phyloP scores from a whole-genome alignment of 2,113 vertebrate species.

The Phycodurus eques region DNA sequence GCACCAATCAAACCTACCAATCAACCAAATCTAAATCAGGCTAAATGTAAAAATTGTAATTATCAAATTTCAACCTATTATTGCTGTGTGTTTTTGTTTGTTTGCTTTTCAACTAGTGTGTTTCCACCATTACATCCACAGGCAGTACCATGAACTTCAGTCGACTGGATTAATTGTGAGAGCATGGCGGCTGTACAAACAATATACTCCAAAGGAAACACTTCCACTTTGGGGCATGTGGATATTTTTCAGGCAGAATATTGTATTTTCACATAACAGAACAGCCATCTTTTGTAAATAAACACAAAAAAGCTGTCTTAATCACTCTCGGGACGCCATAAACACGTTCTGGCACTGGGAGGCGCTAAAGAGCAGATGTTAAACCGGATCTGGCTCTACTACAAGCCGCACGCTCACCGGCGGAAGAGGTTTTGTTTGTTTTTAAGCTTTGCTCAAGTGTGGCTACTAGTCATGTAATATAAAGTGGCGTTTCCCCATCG shows the following conservation, averaged over 20 bases:
- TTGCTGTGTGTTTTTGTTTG: no score
- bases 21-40: no score
- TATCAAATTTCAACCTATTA: no score
- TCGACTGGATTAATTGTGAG: no score
- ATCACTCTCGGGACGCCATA: background rate
- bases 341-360: conserved; percentile 22
- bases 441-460: conserved; percentile 20
- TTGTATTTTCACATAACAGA: background rate
- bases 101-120: no score
- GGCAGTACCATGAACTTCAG: no score
- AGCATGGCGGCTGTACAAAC: background rate
- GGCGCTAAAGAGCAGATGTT: conserved; percentile 31
- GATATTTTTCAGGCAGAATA: background rate
- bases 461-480: background rate
- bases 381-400: conserved; percentile 42
- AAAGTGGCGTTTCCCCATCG: background rate
- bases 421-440: conserved; percentile 57
- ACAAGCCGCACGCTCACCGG: conserved; percentile 34
- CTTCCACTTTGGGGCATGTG: background rate
- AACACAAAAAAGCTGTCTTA: background rate
- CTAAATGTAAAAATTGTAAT: no score
- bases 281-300: background rate
- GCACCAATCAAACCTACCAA: no score
- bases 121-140: no score
- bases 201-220: background rate